phyloP scores from a whole-genome alignment of 2,888 invertebrate genomes.

The Brachylomia viminalis region DNA sequence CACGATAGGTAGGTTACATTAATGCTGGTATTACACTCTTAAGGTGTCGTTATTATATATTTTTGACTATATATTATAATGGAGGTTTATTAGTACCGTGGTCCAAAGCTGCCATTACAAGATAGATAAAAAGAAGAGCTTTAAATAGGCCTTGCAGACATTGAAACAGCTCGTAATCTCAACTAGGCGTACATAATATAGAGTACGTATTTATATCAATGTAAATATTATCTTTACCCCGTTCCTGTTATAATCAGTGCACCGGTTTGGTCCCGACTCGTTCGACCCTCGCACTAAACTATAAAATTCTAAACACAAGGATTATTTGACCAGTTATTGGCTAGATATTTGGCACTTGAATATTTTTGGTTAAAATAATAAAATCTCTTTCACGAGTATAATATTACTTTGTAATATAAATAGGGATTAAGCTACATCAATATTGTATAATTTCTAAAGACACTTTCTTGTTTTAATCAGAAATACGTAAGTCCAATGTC shows the following conservation, averaged over 20 bases:
- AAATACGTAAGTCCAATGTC: conserved; percentile 62
- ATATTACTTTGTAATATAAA: conserved; percentile 58
- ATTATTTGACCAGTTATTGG: conserved; percentile 42
- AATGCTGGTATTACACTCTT: conserved; percentile 51
- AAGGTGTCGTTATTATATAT: conserved; percentile 32
- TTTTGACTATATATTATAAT: conserved; percentile 43
- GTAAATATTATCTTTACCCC: conserved; percentile 79
- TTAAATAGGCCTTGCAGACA: conserved; percentile 69
- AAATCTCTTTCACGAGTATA: conserved; percentile 41
- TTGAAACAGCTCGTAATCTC: conserved; percentile 80
- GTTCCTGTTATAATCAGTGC: conserved; percentile 79
- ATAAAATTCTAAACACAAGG: conserved; percentile 34
- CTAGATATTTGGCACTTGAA: conserved; percentile 59
- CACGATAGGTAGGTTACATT: conserved; percentile 60
- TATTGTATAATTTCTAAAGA: conserved; percentile 48
- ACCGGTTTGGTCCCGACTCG: conserved; percentile 89
- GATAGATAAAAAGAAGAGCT: conserved; percentile 49
- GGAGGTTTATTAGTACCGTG: conserved; percentile 52
- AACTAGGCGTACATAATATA: conserved; percentile 59
- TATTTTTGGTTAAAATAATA: conserved; percentile 54
- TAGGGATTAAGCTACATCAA: conserved; percentile 56
- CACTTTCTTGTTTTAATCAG: conserved; percentile 49
- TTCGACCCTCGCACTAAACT: conserved; percentile 61
- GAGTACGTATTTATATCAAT: conserved; percentile 54
- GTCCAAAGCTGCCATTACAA: conserved; percentile 60